phyloP scores from a whole-genome alignment of 35 echinoderm and acorn worm genomes.

The Amphiura filiformis region DNA sequence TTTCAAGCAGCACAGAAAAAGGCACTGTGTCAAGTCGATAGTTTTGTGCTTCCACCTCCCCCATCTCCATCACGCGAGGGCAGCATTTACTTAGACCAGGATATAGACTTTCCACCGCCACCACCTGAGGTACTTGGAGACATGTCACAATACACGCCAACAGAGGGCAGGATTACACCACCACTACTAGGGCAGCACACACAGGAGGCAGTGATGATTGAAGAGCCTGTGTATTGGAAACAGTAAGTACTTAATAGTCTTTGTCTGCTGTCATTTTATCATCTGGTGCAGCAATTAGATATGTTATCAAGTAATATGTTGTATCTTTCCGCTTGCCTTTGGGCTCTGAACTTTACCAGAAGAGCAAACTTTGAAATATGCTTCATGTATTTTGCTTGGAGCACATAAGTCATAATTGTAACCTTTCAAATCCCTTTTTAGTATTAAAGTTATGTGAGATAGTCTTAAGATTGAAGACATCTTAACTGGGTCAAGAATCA shows the following conservation, averaged over 20 bases:
- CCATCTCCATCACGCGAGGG: neutral
- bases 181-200: neutral
- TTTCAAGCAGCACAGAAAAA: neutral
- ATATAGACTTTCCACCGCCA: neutral
- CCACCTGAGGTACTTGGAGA: neutral
- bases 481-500: no score
- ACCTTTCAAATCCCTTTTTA: no score
- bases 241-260: neutral
- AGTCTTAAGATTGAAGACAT: no score
- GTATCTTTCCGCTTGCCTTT: neutral
- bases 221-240: neutral
- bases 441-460: no score
- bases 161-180: neutral
- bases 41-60: slow-evolving; percentile 1
- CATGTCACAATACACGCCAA: neutral
- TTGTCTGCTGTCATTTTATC: neutral
- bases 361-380: no score
- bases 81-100: neutral
- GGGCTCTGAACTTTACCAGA: neutral
- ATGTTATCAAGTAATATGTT: neutral
- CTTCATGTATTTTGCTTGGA: no score
- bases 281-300: neutral
- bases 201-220: neutral
- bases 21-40: neutral
- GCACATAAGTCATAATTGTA: no score